Percentiles rank a stretch among this genome's conserved stretches.
Conservation (phyloP, 2,797 vertebrate genomes). For the Diceros bicornis region DNA sequence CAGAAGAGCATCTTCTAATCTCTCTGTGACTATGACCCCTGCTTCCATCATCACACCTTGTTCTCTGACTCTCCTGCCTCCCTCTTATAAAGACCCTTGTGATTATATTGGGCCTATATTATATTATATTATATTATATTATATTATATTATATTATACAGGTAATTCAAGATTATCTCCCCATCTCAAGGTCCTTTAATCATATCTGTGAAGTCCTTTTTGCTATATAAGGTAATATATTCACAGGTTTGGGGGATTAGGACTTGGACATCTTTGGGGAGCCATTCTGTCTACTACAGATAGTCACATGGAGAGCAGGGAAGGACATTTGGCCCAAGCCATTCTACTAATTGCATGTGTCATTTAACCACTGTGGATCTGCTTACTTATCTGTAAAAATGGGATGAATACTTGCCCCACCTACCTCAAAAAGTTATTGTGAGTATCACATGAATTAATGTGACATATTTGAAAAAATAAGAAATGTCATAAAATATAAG, state of each 20-base stretch:
- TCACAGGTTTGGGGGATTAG: not conserved
- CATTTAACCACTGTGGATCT: not conserved
- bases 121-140: too few species aligned
- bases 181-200: not conserved
- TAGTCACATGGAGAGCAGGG: not conserved
- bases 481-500: not conserved
- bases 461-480: slow-evolving; percentile 13
- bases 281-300: not conserved
- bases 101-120: not conserved
- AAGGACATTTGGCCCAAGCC: not conserved
- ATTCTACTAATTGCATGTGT: not conserved
- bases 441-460: not conserved
- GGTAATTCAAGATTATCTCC: slow-evolving; percentile 10
- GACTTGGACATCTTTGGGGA: not conserved
- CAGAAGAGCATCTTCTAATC: not conserved
- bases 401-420: not conserved
- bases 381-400: not conserved
- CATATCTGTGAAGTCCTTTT: not conserved
- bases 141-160: too few species aligned
- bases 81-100: not conserved
- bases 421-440: not conserved
- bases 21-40: not conserved
- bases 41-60: not conserved
- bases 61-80: not conserved
- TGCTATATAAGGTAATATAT: not conserved